Base-by-base conservation (phyloP, 2,797 vertebrate genomes). In the Clamator glandarius region DNA sequence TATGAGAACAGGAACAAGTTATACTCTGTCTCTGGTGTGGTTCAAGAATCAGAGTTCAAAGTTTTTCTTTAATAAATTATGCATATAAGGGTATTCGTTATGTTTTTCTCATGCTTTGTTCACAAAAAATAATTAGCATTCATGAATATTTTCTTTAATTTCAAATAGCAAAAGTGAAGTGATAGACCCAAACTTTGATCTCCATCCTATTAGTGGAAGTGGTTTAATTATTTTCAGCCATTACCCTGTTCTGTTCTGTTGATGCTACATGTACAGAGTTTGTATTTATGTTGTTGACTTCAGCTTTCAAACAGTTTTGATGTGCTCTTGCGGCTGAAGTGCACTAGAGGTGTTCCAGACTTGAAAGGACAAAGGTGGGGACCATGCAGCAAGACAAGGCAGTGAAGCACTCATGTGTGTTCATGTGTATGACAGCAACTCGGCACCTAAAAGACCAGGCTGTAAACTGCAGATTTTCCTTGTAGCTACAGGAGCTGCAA, bases 101-200 rank as follows among this genome's bases (percentile, higher is more conserved):
- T 93, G 41, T 86, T 96, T 89, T 93, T 61, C 36, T 35, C 12
- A 44, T 81, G 76, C 87, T 96, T 94, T 94, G 79, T 92, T 94
- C 79, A 80, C 66, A 84, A 81, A 92, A 89, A 89, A 46, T 87
- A 78, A 87, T 92, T 88, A 87, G 15, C 35, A 54, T 78, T 89
- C 85, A 91, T 94, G 52, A 94, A 91, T 91, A 85, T 91, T 96
- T 92, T 84, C 87, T 74, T 50, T 68, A 61, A 84, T 90, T 94
- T 94, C 79, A 84, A 63, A 82, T 66, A 82, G 25, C 0, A 0
- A 70, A 81, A 81, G 11, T 70, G 76, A 86, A 84, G 51, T 41
- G 85, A 78, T 72, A 81, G 82, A 78, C 82, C 52, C 73, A 81
- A 89, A 91, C 94, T 93, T 95, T 96, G 92, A 96, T 96, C 91